These are phyloP conservation scores for Trissolcus brochymenae DNA, from an alignment of 2,888 invertebrate species.

Conservation along the genomic window DNA sequence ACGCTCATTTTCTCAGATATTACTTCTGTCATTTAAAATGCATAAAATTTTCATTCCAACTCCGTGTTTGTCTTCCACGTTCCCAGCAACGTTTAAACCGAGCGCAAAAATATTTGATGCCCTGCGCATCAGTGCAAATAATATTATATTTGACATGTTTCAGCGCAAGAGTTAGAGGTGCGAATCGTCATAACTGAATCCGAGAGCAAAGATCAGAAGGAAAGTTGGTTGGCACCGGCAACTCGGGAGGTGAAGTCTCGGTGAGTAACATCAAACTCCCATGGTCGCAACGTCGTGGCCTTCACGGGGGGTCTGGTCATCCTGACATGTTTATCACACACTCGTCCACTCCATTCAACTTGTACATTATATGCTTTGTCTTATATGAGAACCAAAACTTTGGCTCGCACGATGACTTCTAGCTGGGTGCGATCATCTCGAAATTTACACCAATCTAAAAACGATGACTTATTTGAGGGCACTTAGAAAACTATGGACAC, in stretches of 20 bases:
- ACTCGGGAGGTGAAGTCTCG: constrained; percentile 62
- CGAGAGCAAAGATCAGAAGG: constrained; percentile 56
- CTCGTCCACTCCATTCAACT: constrained; percentile 69
- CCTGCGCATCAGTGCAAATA: constrained; percentile 49
- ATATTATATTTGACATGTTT: constrained; percentile 54
- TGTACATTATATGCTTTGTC: constrained; percentile 69
- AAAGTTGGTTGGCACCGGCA: constrained; percentile 52
- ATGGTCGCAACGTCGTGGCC: constrained; percentile 66
- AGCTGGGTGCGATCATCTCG: constrained; percentile 66
- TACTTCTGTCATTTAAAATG: constrained; percentile 45
- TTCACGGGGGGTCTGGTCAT: constrained; percentile 72
- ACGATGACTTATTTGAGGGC: no score
- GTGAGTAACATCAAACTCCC: constrained; percentile 69
- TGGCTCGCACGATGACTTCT: constrained; percentile 49
- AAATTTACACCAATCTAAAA: constrained; percentile 43
- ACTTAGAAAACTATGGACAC: no score
- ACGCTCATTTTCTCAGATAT: constrained; percentile 42
- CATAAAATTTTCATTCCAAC: constrained; percentile 44
- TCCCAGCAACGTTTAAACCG: constrained; percentile 27
- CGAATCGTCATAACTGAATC: constrained; percentile 59
- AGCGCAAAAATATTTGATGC: constrained; percentile 46
- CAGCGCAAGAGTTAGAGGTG: constrained; percentile 50
- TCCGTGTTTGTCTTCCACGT: not conserved
- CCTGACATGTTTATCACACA: constrained; percentile 75
- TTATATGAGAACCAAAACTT: constrained; percentile 59